Base-by-base conservation (phyloP, 2,888 invertebrate species). In the Allacma fusca region DNA sequence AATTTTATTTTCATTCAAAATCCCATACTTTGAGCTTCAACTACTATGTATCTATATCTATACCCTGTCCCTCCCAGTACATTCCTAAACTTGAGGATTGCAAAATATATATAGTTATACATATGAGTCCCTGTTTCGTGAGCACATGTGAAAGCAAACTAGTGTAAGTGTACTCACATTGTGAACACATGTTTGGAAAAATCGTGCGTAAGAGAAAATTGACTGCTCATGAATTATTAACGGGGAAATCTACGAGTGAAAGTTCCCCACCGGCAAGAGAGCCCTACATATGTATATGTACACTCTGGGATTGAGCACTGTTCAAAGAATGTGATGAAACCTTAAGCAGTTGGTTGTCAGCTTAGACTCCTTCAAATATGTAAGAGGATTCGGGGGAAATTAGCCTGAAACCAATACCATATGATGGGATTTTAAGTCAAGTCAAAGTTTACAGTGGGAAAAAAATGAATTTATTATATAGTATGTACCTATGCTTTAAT, bases 201-300 rank as follows among this genome's bases (percentile, higher is more conserved):
- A 19, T 50, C 2, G 50, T n/a, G 50, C n/a, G 19, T 50, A 50
- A 13, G n/a, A 16, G n/a, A 50, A 50, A 50, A 50, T n/a, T 50
- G 50, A 50, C 50, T 50, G 50, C 50, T 50, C 50, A 50, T 50
- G 50, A 50, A 50, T 50, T 50, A 50, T 50, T 50, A 50, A 50
- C 5, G 19, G 19, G 50, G 2, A 50, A 13, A 19, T 50, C 19
- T 50, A n/a, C 50, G n/a, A n/a, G 7, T 50, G 4, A 50, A 16
- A 12, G 9, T 50, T 50, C n/a, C 50, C 16, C 50, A 50, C 50
- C 2, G 50, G 50, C 50, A 9, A 50, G 2, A 50, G 9, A 50
- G 7, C 4, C 19, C 19, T 9, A 34, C 4, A 34, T 9, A 34
- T 34, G 34, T 34, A n/a, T n/a, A n/a, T n/a, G n/a, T 34, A 4